These are phyloP conservation scores for Brachylomia viminalis DNA, from an alignment of 2,888 invertebrate species.

Conservation along the genomic window DNA sequence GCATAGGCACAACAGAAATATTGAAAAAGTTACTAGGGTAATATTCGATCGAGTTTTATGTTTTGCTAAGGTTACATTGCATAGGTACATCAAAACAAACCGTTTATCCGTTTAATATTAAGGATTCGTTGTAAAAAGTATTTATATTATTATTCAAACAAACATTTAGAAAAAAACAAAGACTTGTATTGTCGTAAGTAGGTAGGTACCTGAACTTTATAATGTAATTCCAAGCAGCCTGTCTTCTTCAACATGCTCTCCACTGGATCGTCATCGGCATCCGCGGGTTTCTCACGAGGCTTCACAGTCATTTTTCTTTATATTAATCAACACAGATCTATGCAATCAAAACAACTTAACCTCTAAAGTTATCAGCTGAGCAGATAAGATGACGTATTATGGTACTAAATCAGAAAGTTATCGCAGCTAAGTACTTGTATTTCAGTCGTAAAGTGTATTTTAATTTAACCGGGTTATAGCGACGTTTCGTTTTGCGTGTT, in stretches of 20 bases:
- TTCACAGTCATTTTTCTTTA: constrained; percentile 82
- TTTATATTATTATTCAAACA: too few species aligned
- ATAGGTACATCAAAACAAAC: not conserved
- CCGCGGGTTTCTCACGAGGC: constrained; percentile 77
- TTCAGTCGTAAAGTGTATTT: not conserved
- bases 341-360: constrained; percentile 52
- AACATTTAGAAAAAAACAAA: too few species aligned
- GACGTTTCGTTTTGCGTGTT: constrained; percentile 46
- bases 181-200: too few species aligned
- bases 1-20: too few species aligned
- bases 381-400: constrained; percentile 35
- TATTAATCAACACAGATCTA: not conserved
- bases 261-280: constrained; percentile 95
- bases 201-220: constrained; percentile 94
- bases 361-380: constrained; percentile 55
- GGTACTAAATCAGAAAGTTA: constrained; percentile 22
- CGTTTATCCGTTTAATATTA: not conserved
- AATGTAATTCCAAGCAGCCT: constrained; percentile 97
- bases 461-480: not conserved
- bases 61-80: not conserved
- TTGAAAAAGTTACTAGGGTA: too few species aligned
- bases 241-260: constrained; percentile 97
- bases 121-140: not conserved
- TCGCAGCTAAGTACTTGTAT: too few species aligned
- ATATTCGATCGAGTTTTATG: too few species aligned